Evolutionary conservation across 2,797 vertebrate genomes (phyloP), one percentile per base, ranked within the genome.

Genomic region (Microctenopoma steveboyesi): DNA sequence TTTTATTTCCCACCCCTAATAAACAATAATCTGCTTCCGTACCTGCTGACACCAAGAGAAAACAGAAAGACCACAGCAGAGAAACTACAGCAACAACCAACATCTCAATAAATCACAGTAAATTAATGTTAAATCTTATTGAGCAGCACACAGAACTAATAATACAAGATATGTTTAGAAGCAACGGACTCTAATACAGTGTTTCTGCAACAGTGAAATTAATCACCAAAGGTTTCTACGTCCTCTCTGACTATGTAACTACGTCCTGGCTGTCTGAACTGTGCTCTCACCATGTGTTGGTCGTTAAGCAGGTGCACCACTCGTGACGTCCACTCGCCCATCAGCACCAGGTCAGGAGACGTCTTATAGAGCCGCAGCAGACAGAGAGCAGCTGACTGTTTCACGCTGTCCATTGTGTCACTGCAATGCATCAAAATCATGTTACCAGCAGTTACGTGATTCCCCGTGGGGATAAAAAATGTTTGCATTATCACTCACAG

Each of bases 331-430:
- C 96, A 97, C 86, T 97, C 96, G 1, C 96, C 96, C 96, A 97
- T 97, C 79, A 96, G 93, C 64, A 97, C 96, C 82, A 97, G 79
- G 82, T 97, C 96, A 1, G 96, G 96, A 0, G 96, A 97, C 8
- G 96, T 96, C 88, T 96, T 97, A 89, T 97, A 96, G 60, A 97
- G 94, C 4, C 96, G 92, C 82, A 96, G 91, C 73, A 97, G 90
- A 90, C 96, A 97, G 49, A 97, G 93, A 25, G 96, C 96, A 0
- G 96, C 96, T 0, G 96, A 97, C 92, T 97, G 96, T 68, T 97
- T 97, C 81, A 97, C 96, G 0, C 96, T 97, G 89, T 97, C 96
- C 96, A 97, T 97, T 3, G 96, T 97, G 72, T 97, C 96, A n/a
- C 96, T 97, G 85, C 33, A 7, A 55, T 81, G 71, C 15, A 71